Conservation (phyloP, 1,140 invertebrate species). For the Drosophila sulfurigaster region DNA sequence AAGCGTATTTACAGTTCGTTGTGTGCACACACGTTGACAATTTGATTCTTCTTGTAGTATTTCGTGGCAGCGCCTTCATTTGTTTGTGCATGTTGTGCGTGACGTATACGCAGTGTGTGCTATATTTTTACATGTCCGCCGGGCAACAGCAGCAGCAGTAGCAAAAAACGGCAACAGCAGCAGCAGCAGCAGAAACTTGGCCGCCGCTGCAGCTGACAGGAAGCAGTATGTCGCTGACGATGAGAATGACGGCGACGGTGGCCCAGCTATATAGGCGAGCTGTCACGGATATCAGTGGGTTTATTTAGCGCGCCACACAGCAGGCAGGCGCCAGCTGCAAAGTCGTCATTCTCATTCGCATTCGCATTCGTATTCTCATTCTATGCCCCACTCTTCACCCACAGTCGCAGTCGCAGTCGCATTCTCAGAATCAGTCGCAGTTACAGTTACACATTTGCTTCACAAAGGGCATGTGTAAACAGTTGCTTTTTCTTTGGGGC, state of each 20-base stretch:
- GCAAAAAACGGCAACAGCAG: background rate
- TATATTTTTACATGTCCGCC: constrained; percentile 77
- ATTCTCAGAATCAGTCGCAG: background rate
- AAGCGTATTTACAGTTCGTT: constrained; percentile 29
- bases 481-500: constrained; percentile 18
- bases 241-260: constrained; percentile 71
- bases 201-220: constrained; percentile 68
- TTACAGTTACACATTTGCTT: background rate
- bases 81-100: constrained; percentile 56
- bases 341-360: constrained; percentile 14
- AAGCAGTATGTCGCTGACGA: constrained; percentile 65
- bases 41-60: background rate
- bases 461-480: constrained; percentile 62
- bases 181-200: constrained; percentile 17
- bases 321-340: constrained; percentile 43
- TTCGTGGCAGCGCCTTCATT: constrained; percentile 22
- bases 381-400: background rate
- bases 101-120: constrained; percentile 79
- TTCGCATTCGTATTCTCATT: background rate
- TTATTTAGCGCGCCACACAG: constrained; percentile 70
- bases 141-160: constrained; percentile 52
- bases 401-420: background rate
- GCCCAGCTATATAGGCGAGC: constrained; percentile 1
- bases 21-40: background rate
- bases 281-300: constrained; percentile 50